phyloP scores from a whole-genome alignment of 2,113 vertebrate genomes.

The Trichechus manatus region DNA sequence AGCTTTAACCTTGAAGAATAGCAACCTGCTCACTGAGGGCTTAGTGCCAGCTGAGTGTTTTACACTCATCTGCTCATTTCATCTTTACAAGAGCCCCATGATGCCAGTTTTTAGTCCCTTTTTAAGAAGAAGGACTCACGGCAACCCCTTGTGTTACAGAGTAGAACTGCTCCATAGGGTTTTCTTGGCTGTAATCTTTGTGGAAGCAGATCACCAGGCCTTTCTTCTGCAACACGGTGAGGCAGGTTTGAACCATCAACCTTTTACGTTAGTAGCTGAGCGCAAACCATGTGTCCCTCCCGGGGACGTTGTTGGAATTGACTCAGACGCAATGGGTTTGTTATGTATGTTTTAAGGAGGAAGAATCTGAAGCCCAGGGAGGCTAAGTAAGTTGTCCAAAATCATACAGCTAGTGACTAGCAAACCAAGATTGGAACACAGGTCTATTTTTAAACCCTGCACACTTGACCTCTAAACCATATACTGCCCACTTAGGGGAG shows the following conservation, averaged over 20 bases:
- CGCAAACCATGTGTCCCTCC: background rate
- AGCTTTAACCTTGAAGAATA: background rate
- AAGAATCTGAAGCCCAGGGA: constrained; percentile 1
- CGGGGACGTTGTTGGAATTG: background rate
- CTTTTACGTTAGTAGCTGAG: background rate
- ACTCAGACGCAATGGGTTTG: background rate
- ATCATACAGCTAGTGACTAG: background rate
- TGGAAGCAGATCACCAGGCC: background rate
- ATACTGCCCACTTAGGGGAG: background rate
- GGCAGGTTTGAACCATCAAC: background rate
- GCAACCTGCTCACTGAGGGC: background rate
- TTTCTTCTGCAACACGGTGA: background rate
- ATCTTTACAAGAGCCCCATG: background rate
- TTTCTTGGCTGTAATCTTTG: background rate
- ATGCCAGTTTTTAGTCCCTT: background rate
- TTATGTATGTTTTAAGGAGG: background rate
- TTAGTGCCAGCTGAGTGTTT: background rate
- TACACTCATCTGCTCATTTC: background rate
- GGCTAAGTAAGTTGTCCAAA: background rate
- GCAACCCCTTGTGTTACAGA: background rate
- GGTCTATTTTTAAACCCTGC: background rate
- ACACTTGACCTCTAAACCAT: background rate
- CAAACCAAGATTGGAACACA: background rate
- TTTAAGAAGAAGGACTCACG: background rate
- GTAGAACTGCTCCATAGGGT: background rate